Percentiles rank a stretch among this genome's conserved stretches.
Evolutionary conservation across 2,797 vertebrate genomes (phyloP).

Genomic region (Melanotaenia pygmaea): DNA sequence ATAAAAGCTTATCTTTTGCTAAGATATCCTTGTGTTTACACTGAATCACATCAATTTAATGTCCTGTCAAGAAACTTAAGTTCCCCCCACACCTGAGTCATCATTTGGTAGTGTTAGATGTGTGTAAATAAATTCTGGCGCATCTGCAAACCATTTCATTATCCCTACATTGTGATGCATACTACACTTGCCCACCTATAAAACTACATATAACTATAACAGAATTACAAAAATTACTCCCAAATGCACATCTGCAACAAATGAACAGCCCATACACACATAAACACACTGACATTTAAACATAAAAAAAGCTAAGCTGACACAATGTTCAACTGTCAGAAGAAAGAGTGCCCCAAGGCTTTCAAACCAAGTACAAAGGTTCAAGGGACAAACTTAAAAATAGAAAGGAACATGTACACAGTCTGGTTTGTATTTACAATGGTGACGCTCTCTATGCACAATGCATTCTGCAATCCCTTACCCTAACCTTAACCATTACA

Average conservation of each 20-base stretch:
- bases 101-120: slow-evolving; percentile 25
- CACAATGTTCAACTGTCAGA: neutral
- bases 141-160: slow-evolving; percentile 8
- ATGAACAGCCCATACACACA: neutral
- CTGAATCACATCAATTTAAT: neutral
- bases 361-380: slow-evolving; percentile 5
- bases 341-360: neutral
- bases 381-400: slow-evolving; percentile 12
- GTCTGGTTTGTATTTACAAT: too few species aligned
- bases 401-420: neutral
- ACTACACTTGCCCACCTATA: slow-evolving; percentile 7
- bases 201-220: neutral
- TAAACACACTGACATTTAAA: slow-evolving; percentile 6
- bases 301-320: neutral
- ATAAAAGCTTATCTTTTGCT: slow-evolving; percentile 24
- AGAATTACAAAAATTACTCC: neutral
- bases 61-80: slow-evolving; percentile 19
- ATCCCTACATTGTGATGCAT: slow-evolving; percentile 7
- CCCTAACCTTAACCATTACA: too few species aligned
- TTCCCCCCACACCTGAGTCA: slow-evolving; percentile 35
- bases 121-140: slow-evolving; percentile 17
- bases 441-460: too few species aligned
- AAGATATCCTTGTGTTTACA: slow-evolving; percentile 1
- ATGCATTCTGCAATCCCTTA: too few species aligned
- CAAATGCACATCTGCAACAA: neutral